phyloP scores from a whole-genome alignment of 2,888 invertebrate species.

The Notodonta dromedarius region DNA sequence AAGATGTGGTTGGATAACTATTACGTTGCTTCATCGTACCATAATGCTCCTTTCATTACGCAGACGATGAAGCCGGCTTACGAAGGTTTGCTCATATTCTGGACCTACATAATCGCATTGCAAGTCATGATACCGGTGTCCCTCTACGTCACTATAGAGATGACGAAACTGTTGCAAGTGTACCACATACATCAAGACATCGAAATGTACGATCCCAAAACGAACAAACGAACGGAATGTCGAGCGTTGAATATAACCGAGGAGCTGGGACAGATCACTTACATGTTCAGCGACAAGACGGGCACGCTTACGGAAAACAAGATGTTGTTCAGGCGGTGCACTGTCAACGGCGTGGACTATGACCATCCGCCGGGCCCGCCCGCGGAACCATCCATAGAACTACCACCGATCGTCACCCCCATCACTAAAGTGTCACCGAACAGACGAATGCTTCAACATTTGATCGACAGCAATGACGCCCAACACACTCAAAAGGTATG shows the following conservation, averaged over 20 bases:
- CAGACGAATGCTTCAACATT: slow-evolving; percentile 69
- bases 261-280: slow-evolving; percentile 95
- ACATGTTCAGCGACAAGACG: slow-evolving; percentile 98
- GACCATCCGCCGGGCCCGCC: slow-evolving; percentile 91
- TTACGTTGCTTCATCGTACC: slow-evolving; percentile 71
- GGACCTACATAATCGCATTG: slow-evolving; percentile 97
- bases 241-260: slow-evolving; percentile 98
- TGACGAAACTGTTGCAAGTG: slow-evolving; percentile 97
- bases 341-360: slow-evolving; percentile 95
- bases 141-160: slow-evolving; percentile 97
- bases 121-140: slow-evolving; percentile 99
- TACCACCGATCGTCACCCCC: slow-evolving; percentile 76
- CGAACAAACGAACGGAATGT: slow-evolving; percentile 91
- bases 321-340: slow-evolving; percentile 97
- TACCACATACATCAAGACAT: slow-evolving; percentile 97
- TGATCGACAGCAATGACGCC: slow-evolving; percentile 69
- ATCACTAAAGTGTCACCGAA: slow-evolving; percentile 76
- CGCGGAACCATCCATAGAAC: slow-evolving; percentile 84
- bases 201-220: slow-evolving; percentile 92
- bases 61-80: slow-evolving; percentile 84
- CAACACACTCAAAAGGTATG: slow-evolving; percentile 85
- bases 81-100: slow-evolving; percentile 95
- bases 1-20: slow-evolving; percentile 90
- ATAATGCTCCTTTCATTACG: slow-evolving; percentile 88
- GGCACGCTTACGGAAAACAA: slow-evolving; percentile 99